Percentiles rank a stretch among this genome's conserved stretches.
These are phyloP conservation scores for Aphidius ervi DNA, from an alignment of 1,140 invertebrate species.

Conservation along the genomic window DNA sequence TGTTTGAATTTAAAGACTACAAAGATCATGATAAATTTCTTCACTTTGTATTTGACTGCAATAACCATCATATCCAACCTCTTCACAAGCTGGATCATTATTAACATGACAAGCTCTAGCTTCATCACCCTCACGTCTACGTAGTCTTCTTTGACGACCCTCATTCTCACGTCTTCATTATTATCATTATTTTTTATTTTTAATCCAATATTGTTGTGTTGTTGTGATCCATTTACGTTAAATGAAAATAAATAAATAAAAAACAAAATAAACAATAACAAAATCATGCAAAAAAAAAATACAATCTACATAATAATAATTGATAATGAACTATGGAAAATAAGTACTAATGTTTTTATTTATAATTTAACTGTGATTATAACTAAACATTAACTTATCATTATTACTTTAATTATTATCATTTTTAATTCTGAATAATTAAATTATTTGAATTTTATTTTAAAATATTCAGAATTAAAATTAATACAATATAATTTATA, in stretches of 20 bases:
- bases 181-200: too few relatives aligned
- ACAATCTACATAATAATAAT: too few relatives aligned
- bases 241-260: constrained; percentile 39
- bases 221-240: too few relatives aligned
- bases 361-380: too few relatives aligned
- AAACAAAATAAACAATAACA: constrained; percentile 44
- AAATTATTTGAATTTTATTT: too few relatives aligned
- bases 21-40: constrained; percentile 79
- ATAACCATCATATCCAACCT: constrained; percentile 62
- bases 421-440: too few relatives aligned
- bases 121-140: constrained; percentile 43
- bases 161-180: constrained; percentile 48
- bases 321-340: too few relatives aligned
- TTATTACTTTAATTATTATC: too few relatives aligned
- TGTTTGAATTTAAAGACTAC: constrained; percentile 57
- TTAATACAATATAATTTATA: too few relatives aligned
- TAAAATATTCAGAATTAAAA: too few relatives aligned
- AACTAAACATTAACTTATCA: too few relatives aligned
- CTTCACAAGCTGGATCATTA: constrained; percentile 49
- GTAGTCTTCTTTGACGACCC: constrained; percentile 44
- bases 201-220: constrained; percentile 38
- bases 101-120: constrained; percentile 35
- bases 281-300: constrained; percentile 36
- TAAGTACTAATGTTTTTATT: too few relatives aligned
- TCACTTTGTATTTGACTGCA: constrained; percentile 68